These are phyloP conservation scores for Coleophora deauratella DNA, from an alignment of 2,888 invertebrate genomes.

Conservation along the genomic window DNA sequence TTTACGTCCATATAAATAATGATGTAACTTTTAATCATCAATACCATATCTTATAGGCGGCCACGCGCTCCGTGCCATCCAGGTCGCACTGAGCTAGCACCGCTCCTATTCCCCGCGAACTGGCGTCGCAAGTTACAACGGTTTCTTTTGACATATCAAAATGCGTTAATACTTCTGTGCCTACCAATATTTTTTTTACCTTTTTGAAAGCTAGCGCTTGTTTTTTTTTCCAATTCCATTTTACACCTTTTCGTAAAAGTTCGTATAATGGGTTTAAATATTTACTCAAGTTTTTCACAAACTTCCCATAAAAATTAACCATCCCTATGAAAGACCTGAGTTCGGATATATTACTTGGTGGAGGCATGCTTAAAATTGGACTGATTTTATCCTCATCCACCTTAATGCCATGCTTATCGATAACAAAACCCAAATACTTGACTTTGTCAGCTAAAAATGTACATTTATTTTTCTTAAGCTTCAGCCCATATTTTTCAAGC, in stretches of 20 bases:
- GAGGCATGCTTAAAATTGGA: neutral
- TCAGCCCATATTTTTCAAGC: no score
- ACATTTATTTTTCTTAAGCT: no score
- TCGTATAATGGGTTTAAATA: neutral
- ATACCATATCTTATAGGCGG: constrained; percentile 10
- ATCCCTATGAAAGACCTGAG: constrained; percentile 1
- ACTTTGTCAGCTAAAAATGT: neutral
- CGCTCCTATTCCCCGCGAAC: neutral
- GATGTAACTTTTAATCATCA: constrained; percentile 8
- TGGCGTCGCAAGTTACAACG: constrained; percentile 1
- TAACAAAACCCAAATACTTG: neutral
- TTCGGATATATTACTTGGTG: neutral
- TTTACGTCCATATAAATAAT: constrained; percentile 8
- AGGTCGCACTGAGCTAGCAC: neutral
- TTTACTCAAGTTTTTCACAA: neutral
- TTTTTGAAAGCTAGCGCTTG: neutral
- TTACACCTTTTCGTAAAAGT: neutral
- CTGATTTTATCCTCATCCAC: constrained; percentile 1
- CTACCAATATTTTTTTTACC: neutral
- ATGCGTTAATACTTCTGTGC: neutral
- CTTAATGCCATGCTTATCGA: neutral
- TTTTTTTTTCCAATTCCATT: neutral
- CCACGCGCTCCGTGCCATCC: constrained; percentile 4
- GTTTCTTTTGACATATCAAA: neutral
- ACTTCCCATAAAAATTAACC: constrained; percentile 1